These are phyloP conservation scores for Cecropterus lyciades DNA, from an alignment of 1,140 invertebrate genomes.

Conservation along the genomic window DNA sequence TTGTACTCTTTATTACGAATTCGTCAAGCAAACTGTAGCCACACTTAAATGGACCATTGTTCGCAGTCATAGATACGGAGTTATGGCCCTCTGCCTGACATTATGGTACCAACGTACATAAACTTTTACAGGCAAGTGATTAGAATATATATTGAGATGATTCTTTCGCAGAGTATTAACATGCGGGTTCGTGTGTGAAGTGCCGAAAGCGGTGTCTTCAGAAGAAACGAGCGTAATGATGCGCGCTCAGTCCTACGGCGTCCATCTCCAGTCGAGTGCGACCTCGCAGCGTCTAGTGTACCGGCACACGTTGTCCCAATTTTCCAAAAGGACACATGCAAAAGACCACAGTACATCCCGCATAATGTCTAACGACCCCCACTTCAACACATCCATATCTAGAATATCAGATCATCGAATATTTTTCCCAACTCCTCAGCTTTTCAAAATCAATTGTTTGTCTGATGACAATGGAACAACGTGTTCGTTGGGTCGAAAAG, in stretches of 20 bases:
- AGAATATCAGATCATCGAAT: conserved; percentile 83
- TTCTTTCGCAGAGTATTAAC: conserved; percentile 73
- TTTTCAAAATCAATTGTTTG: conserved; percentile 67
- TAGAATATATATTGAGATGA: conserved; percentile 12
- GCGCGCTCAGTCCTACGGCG: conserved; percentile 82
- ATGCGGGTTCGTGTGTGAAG: conserved; percentile 86
- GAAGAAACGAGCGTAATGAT: conserved; percentile 82
- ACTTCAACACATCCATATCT: conserved; percentile 85
- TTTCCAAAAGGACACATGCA: conserved; percentile 68
- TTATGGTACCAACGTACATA: neutral
- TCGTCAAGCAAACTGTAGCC: neutral
- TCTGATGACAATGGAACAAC: conserved; percentile 52
- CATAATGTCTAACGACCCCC: conserved; percentile 85
- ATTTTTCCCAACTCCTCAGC: conserved; percentile 86
- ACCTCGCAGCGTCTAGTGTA: conserved; percentile 71
- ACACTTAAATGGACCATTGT: neutral
- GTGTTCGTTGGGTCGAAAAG: conserved; percentile 60
- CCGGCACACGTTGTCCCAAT: conserved; percentile 61
- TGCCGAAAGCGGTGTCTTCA: conserved; percentile 68
- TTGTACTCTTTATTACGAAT: no score
- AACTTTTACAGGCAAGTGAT: neutral
- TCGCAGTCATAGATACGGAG: neutral
- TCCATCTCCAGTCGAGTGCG: conserved; percentile 78
- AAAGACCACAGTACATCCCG: conserved; percentile 84
- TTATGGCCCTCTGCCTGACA: neutral